A percentile compares a stretch with the other conserved stretches of the same genome.
Evolutionary conservation across 2,113 vertebrate genomes (phyloP).

Genomic region (Psammodynastes pulverulentus): DNA sequence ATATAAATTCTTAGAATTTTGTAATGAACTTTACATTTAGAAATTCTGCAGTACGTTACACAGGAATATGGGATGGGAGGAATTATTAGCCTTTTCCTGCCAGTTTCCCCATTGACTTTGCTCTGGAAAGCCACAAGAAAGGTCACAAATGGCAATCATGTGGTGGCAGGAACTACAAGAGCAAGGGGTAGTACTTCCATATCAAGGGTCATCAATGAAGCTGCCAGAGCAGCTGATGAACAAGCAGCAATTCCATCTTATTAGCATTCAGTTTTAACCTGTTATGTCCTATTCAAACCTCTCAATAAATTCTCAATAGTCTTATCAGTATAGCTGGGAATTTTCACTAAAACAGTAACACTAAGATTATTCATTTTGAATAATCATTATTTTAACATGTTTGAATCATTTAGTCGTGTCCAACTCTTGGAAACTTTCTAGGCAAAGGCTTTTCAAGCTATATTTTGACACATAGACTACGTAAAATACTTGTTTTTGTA

Average conservation of each 20-base stretch:
- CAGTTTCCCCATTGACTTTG: too few relatives aligned
- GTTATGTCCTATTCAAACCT: background rate
- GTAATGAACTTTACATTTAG: background rate
- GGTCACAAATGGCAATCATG: too few relatives aligned
- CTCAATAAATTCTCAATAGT: background rate
- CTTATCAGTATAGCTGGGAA: background rate
- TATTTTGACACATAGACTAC: background rate
- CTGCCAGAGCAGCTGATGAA: background rate
- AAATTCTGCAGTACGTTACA: background rate
- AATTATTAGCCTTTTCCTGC: background rate
- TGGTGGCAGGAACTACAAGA: background rate
- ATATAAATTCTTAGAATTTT: background rate
- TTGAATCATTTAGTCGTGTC: background rate
- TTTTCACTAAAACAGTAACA: background rate
- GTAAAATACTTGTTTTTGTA: background rate
- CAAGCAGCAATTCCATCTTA: background rate
- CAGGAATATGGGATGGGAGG: background rate
- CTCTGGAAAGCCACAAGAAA: too few relatives aligned
- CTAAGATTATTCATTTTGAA: background rate
- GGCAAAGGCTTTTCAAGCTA: background rate
- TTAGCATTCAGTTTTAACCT: background rate
- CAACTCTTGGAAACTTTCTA: background rate
- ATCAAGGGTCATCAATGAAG: background rate
- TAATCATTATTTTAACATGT: background rate
- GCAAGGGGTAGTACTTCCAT: background rate